Evolutionary conservation across 2,888 invertebrate genomes (phyloP).

Genomic region (Drosophila borealis): DNA sequence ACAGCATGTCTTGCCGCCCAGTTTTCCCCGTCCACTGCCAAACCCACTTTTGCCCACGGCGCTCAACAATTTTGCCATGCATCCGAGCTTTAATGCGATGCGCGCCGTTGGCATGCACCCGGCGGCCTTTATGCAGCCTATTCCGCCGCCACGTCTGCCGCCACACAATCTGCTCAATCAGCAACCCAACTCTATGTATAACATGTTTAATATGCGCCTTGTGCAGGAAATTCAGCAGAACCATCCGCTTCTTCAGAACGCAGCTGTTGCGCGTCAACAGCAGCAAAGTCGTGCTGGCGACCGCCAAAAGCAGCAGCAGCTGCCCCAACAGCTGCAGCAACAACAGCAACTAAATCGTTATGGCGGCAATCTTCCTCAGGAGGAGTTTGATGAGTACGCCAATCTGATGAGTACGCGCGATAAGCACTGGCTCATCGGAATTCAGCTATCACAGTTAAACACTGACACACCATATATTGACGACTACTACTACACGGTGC

Average conservation of each 20-base stretch:
- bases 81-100: slow-evolving; percentile 85
- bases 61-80: slow-evolving; percentile 85
- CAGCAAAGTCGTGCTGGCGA: slow-evolving; percentile 69
- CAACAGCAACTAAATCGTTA: slow-evolving; percentile 70
- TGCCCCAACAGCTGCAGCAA: slow-evolving; percentile 55
- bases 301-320: slow-evolving; percentile 43
- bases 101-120: slow-evolving; percentile 81
- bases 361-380: slow-evolving; percentile 83
- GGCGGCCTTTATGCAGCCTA: slow-evolving; percentile 73
- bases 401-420: slow-evolving; percentile 97
- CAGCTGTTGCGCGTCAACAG: slow-evolving; percentile 68
- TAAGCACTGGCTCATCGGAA: slow-evolving; percentile 98
- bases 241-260: slow-evolving; percentile 83
- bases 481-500: slow-evolving; percentile 98
- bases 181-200: slow-evolving; percentile 77
- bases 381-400: slow-evolving; percentile 91
- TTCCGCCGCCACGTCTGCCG: slow-evolving; percentile 83
- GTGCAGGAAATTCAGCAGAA: slow-evolving; percentile 85
- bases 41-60: slow-evolving; percentile 83
- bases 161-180: slow-evolving; percentile 75
- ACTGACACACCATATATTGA: slow-evolving; percentile 98
- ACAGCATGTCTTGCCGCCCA: slow-evolving; percentile 70
- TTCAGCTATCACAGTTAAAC: slow-evolving; percentile 96
- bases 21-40: slow-evolving; percentile 81
- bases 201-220: slow-evolving; percentile 84